Percentiles rank a stretch among this genome's conserved stretches.
phyloP scores from a whole-genome alignment of 2,888 invertebrate species.

The Hirtodrosophila alboralis region DNA sequence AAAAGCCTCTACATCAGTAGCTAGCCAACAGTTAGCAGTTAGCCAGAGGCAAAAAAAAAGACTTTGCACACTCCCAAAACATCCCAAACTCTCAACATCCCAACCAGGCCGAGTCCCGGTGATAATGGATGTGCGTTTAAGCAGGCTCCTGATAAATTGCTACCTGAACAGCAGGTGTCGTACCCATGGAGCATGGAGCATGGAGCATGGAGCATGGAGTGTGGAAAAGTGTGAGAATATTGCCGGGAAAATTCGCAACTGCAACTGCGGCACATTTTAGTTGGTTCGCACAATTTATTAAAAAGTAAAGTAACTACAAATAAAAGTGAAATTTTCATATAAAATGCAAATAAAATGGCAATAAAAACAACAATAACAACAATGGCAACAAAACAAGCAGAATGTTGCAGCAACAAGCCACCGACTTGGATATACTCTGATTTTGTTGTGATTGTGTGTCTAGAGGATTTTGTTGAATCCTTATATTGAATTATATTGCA shows the following conservation, averaged over 20 bases:
- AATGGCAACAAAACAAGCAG: slow-evolving; percentile 4
- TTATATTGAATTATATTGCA: too few species aligned
- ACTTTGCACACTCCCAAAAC: slow-evolving; percentile 9
- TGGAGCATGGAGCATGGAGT: too few species aligned
- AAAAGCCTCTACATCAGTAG: slow-evolving; percentile 27
- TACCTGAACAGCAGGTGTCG: slow-evolving; percentile 71
- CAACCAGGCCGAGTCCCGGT: slow-evolving; percentile 23
- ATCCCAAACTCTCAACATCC: slow-evolving; percentile 15
- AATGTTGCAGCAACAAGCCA: slow-evolving; percentile 22
- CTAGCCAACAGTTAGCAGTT: too few species aligned
- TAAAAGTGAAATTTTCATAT: slow-evolving; percentile 60
- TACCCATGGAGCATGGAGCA: slow-evolving; percentile 44
- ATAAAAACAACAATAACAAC: slow-evolving; percentile 24
- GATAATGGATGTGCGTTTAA: slow-evolving; percentile 78
- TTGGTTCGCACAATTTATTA: slow-evolving; percentile 69
- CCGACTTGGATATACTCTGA: too few species aligned
- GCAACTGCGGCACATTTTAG: slow-evolving; percentile 16
- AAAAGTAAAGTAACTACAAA: too few species aligned
- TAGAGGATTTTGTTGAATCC: too few species aligned
- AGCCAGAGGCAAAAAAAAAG: slow-evolving; percentile 42
- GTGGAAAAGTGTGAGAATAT: slow-evolving; percentile 64
- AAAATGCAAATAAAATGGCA: slow-evolving; percentile 55
- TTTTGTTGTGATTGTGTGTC: too few species aligned
- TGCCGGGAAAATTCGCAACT: slow-evolving; percentile 36
- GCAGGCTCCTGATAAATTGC: slow-evolving; percentile 73